Evolutionary conservation across 2,888 invertebrate genomes (phyloP).

Genomic region (Hydraecia micacea): DNA sequence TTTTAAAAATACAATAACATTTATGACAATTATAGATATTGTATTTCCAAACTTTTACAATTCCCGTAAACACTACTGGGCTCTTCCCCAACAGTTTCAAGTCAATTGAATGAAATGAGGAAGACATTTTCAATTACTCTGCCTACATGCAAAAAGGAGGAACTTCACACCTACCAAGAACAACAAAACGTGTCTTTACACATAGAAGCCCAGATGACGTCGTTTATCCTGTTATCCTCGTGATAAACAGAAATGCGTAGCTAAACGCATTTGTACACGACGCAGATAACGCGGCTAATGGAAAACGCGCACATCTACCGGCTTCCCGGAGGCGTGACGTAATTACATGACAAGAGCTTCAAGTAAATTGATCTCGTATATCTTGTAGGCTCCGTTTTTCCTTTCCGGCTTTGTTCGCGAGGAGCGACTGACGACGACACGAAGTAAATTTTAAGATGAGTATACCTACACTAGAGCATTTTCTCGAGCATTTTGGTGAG

Average conservation of each 20-base stretch:
- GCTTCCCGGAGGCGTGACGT: slow-evolving; percentile 44
- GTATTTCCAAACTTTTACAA: background rate
- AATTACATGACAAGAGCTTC: slow-evolving; percentile 57
- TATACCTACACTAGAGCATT: background rate
- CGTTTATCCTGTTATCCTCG: slow-evolving; percentile 37
- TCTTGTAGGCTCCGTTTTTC: slow-evolving; percentile 31
- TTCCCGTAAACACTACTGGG: background rate
- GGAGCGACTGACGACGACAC: slow-evolving; percentile 4
- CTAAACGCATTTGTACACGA: slow-evolving; percentile 58
- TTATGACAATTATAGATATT: background rate
- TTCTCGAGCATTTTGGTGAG: background rate
- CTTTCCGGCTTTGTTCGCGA: slow-evolving; percentile 2
- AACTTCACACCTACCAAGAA: slow-evolving; percentile 6
- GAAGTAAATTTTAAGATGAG: background rate
- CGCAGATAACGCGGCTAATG: slow-evolving; percentile 61
- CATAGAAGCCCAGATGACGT: slow-evolving; percentile 24
- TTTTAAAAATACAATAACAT: background rate
- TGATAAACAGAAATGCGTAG: slow-evolving; percentile 51
- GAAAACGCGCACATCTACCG: slow-evolving; percentile 47
- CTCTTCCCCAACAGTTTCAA: background rate
- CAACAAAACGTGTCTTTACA: slow-evolving; percentile 28
- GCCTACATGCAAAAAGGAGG: background rate
- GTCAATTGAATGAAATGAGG: background rate
- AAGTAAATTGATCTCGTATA: slow-evolving; percentile 44
- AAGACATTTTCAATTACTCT: background rate